These are phyloP conservation scores for Amphimallon solstitiale DNA, from an alignment of 2,888 invertebrate genomes.

Conservation along the genomic window DNA sequence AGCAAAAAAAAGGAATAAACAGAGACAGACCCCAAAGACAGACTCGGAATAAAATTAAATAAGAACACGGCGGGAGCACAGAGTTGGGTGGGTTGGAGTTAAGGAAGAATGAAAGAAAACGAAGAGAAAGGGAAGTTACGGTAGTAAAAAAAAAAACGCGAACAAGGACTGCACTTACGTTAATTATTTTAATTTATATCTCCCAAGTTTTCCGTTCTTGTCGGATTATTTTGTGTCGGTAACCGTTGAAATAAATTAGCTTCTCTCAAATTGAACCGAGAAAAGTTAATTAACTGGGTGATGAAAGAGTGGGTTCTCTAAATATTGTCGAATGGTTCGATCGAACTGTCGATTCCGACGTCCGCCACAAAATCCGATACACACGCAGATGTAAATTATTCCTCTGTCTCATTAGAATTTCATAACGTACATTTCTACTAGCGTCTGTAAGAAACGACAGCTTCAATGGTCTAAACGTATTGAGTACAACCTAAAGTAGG, in stretches of 20 bases:
- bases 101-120: constrained; percentile 26
- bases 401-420: constrained; percentile 1
- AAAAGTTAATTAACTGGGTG: constrained; percentile 58
- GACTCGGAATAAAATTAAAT: constrained; percentile 36
- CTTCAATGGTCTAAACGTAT: no score
- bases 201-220: constrained; percentile 51
- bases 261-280: constrained; percentile 54
- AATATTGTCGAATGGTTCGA: constrained; percentile 22
- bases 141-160: constrained; percentile 36
- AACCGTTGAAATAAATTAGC: constrained; percentile 56
- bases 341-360: neutral
- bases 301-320: constrained; percentile 41
- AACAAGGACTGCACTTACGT: constrained; percentile 52
- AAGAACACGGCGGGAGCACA: neutral
- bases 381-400: neutral
- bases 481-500: no score
- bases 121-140: constrained; percentile 17
- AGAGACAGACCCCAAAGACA: constrained; percentile 46
- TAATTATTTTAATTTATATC: constrained; percentile 59
- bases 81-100: neutral
- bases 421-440: neutral
- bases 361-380: neutral
- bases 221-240: constrained; percentile 54
- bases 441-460: no score
- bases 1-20: constrained; percentile 40